Percentiles rank a stretch among this genome's conserved stretches.
phyloP scores from a whole-genome alignment of 2,888 invertebrate genomes.

The Protodeltote pygarga region DNA sequence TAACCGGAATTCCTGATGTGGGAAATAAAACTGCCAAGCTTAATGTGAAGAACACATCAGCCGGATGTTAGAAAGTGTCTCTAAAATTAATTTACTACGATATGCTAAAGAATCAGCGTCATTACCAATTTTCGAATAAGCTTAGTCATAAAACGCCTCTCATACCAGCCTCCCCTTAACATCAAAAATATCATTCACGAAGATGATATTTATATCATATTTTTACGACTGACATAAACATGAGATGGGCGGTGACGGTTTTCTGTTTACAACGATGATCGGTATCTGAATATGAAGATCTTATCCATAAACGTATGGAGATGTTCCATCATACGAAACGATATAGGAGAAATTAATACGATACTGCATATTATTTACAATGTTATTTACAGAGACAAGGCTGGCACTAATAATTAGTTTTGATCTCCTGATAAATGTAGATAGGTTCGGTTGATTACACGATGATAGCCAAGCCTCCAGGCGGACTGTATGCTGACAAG shows the following conservation, averaged over 20 bases:
- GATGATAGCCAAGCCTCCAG: too few relatives aligned
- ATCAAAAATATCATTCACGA: constrained; percentile 33
- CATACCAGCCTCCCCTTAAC: constrained; percentile 39
- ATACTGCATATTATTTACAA: constrained; percentile 7
- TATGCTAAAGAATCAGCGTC: too few relatives aligned
- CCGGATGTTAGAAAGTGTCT: too few relatives aligned
- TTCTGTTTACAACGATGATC: constrained; percentile 52
- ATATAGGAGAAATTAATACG: constrained; percentile 22
- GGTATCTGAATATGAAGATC: constrained; percentile 38
- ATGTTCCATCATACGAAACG: constrained; percentile 24
- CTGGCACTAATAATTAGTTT: background rate
- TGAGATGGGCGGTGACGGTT: constrained; percentile 55
- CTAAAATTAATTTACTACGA: too few relatives aligned
- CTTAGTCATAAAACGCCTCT: constrained; percentile 28
- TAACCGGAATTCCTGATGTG: too few relatives aligned
- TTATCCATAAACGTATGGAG: constrained; percentile 39
- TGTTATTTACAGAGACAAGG: background rate
- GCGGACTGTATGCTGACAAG: too few relatives aligned
- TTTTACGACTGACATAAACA: constrained; percentile 58
- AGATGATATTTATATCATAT: constrained; percentile 54
- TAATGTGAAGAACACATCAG: too few relatives aligned
- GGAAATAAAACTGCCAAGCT: too few relatives aligned
- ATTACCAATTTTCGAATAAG: too few relatives aligned
- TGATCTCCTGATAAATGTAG: too few relatives aligned
- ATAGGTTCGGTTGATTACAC: too few relatives aligned